These are phyloP conservation scores for Liodrosophila aerea DNA, from an alignment of 2,888 invertebrate species.

Conservation along the genomic window DNA sequence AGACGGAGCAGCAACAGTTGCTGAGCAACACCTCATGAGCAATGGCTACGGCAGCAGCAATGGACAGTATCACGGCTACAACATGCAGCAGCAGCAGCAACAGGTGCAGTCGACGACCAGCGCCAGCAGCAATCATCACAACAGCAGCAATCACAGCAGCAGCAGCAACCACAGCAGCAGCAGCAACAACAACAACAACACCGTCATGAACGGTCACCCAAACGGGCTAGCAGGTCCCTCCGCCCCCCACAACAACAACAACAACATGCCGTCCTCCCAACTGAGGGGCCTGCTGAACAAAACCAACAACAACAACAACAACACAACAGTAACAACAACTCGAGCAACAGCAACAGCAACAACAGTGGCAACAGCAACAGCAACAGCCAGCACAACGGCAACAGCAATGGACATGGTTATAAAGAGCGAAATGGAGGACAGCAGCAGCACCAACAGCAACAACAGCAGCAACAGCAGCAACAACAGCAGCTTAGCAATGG, in stretches of 20 bases:
- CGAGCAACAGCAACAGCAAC: constrained; percentile 84
- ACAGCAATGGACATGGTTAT: too few species aligned
- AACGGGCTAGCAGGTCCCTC: constrained; percentile 98
- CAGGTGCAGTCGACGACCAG: constrained; percentile 79
- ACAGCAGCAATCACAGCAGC: constrained; percentile 29
- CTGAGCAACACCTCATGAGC: too few species aligned
- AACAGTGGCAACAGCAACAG: constrained; percentile 84
- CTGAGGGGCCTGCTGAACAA: constrained; percentile 96
- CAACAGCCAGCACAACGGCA: constrained; percentile 73
- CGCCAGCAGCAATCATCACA: constrained; percentile 68
- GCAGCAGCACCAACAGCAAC: constrained; percentile 80
- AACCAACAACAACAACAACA: constrained; percentile 61
- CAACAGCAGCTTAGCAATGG: constrained; percentile 40
- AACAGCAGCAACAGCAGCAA: constrained; percentile 42
- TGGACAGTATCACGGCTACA: constrained; percentile 54
- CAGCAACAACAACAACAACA: constrained; percentile 51
- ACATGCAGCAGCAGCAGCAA: constrained; percentile 60
- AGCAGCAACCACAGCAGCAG: constrained; percentile 47
- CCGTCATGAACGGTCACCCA: constrained; percentile 90
- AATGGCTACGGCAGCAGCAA: constrained; percentile 49
- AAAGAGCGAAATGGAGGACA: too few species aligned
- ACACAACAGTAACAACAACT: constrained; percentile 54
- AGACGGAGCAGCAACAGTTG: too few species aligned
- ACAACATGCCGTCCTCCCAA: constrained; percentile 85
- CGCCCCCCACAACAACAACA: constrained; percentile 85